Evolutionary conservation across 30 jellyfish, hydroid and myxozoan genomes (phyloP).

Genomic region (Aurelia sp.): DNA sequence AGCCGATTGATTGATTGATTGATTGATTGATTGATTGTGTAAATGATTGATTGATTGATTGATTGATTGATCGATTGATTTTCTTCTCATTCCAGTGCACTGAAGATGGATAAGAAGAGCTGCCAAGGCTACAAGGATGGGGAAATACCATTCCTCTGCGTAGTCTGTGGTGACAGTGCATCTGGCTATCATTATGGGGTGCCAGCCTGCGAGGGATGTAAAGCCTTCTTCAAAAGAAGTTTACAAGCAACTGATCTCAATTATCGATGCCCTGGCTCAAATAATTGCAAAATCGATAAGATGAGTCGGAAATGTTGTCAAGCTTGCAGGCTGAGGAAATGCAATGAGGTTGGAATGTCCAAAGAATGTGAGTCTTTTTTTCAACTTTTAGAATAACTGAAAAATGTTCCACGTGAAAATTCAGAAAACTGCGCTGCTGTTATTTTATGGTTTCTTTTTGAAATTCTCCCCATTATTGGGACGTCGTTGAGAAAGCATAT

Average conservation of each 20-base stretch:
- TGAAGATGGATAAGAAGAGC: conserved; percentile 72
- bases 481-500: no score
- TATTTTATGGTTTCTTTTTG: no score
- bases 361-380: conserved; percentile 85
- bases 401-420: no score
- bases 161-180: conserved; percentile 95
- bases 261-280: conserved; percentile 89
- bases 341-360: conserved; percentile 97
- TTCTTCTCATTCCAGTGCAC: conserved; percentile 23
- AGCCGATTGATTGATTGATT: no score
- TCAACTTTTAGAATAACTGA: no score
- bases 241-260: conserved; percentile 84
- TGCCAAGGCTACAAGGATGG: conserved; percentile 72
- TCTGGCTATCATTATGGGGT: conserved; percentile 99
- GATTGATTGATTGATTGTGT: no score
- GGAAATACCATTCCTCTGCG: conserved; percentile 76
- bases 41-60: not conserved
- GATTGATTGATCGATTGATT: not conserved
- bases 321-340: conserved; percentile 90
- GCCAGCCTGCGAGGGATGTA: conserved; percentile 98
- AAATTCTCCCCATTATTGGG: no score
- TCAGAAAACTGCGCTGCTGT: no score
- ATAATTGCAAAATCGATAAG: conserved; percentile 84
- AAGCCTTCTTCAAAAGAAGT: conserved; percentile 94
- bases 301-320: conserved; percentile 98